Evolutionary conservation across 2,113 vertebrate species (phyloP).

Genomic region (Colaptes auratus): DNA sequence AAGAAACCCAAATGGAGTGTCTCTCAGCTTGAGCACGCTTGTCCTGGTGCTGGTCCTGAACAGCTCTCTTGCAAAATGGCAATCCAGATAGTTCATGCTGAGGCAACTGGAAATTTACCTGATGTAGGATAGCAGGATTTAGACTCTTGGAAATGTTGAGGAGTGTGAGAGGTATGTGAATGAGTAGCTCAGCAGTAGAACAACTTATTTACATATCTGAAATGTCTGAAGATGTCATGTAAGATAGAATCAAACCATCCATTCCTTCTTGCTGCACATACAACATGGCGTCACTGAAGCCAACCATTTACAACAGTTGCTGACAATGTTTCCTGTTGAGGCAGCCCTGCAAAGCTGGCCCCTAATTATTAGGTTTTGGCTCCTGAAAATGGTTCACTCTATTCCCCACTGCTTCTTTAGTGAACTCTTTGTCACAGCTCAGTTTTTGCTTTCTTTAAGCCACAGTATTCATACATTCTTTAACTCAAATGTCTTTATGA

Average conservation of each 20-base stretch:
- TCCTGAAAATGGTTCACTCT: background rate
- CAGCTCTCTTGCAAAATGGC: no score
- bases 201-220: background rate
- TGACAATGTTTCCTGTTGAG: background rate
- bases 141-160: background rate
- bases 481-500: background rate
- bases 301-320: fast-evolving
- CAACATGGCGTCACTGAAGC: background rate
- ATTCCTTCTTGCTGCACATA: background rate
- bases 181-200: background rate
- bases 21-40: no score
- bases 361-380: background rate
- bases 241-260: background rate
- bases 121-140: background rate
- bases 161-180: background rate
- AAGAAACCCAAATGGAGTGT: no score
- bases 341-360: background rate
- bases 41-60: no score
- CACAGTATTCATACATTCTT: slow-evolving; percentile 2
- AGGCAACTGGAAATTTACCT: slow-evolving; percentile 23
- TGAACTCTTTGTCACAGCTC: background rate
- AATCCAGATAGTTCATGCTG: background rate
- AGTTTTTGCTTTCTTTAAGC: background rate
- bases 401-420: background rate
- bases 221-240: background rate